Evolutionary conservation across 2,888 invertebrate species (phyloP), one percentile per base, ranked within the genome.

Genomic region (Teinopalpus imperialis): DNA sequence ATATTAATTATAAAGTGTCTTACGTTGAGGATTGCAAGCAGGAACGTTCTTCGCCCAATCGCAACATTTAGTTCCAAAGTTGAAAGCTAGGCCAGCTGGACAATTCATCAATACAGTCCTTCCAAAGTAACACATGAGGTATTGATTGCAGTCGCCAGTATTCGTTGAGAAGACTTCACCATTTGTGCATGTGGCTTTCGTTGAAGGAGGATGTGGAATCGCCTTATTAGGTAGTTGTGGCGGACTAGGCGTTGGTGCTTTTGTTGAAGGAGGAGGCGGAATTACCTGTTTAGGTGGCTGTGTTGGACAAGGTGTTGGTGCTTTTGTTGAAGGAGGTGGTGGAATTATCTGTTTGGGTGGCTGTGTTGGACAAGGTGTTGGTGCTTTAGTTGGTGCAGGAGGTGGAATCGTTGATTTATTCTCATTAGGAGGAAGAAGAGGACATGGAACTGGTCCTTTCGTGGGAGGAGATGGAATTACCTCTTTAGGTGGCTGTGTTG

Each of bases 31-130:
- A 13, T 64, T 71, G 53, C 83, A 82, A 0, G 59, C 52, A 2
- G 77, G 81, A 1, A 82, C 81, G 40, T 77, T 74, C 6, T 57
- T 69, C 1, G 70, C 75, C 79, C 79, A 83, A 43, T 83, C 82
- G 40, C 83, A 83, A 26, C 48, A 58, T 42, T 52, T 62, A 8
- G 41, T 55, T 12, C 44, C 46, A 0, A 50, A 26, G 49, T 78
- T 81, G 50, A 81, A 83, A 1, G 62, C 82, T 3, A 81, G 53
- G 1, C 82, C 82, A 5, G 54, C 36, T 0, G 82, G 78, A 46
- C 83, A 85, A 18, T 61, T 43, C 79, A 79, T 79, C 14, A 70
- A 8, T 1, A 57, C 68, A 2, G 73, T 70, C 26, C 49, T 49
- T 4, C 81, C 81, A 40, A 66, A 63, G 27, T 75, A 66, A 53